Percentiles rank a stretch among this genome's conserved stretches.
phyloP scores from a whole-genome alignment of 2,888 invertebrate species.

The Punctoribates punctum region DNA sequence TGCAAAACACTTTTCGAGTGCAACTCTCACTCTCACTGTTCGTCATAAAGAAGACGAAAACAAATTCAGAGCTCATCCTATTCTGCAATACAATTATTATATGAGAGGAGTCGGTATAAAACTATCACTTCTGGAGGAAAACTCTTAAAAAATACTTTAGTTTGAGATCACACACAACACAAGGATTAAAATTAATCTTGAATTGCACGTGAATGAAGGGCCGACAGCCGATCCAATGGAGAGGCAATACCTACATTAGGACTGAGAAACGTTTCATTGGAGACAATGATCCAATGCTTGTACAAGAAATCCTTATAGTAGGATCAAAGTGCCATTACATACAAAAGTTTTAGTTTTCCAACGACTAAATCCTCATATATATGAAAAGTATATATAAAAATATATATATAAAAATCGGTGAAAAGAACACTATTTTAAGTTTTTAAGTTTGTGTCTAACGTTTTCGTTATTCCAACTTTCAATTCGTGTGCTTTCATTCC shows the following conservation, averaged over 20 bases:
- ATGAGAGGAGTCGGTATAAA: neutral
- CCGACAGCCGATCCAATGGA: neutral
- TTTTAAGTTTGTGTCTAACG: slow-evolving; percentile 17
- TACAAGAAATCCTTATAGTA: slow-evolving; percentile 26
- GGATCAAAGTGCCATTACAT: slow-evolving; percentile 33
- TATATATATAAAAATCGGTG: slow-evolving; percentile 25
- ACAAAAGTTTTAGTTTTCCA: slow-evolving; percentile 26
- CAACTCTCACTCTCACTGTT: neutral
- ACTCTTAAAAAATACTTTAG: slow-evolving; percentile 35
- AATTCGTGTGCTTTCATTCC: slow-evolving; percentile 30
- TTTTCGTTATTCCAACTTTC: slow-evolving; percentile 8
- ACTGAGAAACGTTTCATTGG: slow-evolving; percentile 15
- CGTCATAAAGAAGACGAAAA: neutral
- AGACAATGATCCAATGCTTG: slow-evolving; percentile 33
- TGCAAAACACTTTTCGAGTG: slow-evolving; percentile 17
- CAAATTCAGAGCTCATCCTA: neutral
- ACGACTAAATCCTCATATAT: slow-evolving; percentile 30
- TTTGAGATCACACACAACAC: slow-evolving; percentile 18
- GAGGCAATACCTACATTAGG: neutral
- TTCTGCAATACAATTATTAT: neutral
- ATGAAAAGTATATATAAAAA: neutral
- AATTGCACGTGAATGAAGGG: slow-evolving; percentile 33
- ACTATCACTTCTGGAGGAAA: neutral
- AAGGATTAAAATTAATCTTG: slow-evolving; percentile 28
- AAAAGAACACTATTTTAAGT: slow-evolving; percentile 24